Evolutionary conservation across 2,888 invertebrate species (phyloP), one percentile per base, ranked within the genome.

Genomic region (Hoplodrina ambigua): DNA sequence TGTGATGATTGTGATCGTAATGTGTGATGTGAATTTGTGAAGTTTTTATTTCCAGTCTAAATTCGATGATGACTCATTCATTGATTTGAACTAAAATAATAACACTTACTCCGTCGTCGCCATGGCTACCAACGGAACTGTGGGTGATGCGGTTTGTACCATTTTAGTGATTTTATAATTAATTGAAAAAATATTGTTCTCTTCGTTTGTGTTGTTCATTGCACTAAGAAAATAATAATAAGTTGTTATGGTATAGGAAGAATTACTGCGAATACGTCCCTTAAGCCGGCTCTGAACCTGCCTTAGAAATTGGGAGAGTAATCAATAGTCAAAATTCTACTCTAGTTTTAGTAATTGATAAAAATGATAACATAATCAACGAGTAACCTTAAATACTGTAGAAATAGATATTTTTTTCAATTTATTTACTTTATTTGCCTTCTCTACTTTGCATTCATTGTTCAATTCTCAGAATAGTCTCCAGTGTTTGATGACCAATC

Each of bases 51-150:
- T 46, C 46, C 46, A 46, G 17, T 46, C 17, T 4, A 4, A 17
- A 46, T 17, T 15, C 44, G 13, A 15, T 30, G 3, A 30, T 46
- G 17, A 15, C 0, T 46, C 17, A 17, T 46, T 46, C 17, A 46
- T 46, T 17, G 46, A 46, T 46, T 46, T 17, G 46, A 46, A 46
- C 17, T 17, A 15, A 46, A 46, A 17, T n/a, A 46, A 46, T 4
- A 17, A 17, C 46, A 46, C 3, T 11, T 46, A 8, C 6, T 46
- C 46, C 10, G 20, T 46, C 7, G 4, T 44, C 44, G n/a, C 56
- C 46, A 80, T 80, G 83, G 13, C 66, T 59, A 83, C 55, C n/a
- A 75, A 69, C 30, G 80, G 64, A 58, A 50, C 20, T 54, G 30
- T 54, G 13, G 50, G 30, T 50, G 60, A 69, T 57, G 41, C 44